These are phyloP conservation scores for Siniperca knerii DNA, from an alignment of 2,113 vertebrate species.

Conservation along the genomic window DNA sequence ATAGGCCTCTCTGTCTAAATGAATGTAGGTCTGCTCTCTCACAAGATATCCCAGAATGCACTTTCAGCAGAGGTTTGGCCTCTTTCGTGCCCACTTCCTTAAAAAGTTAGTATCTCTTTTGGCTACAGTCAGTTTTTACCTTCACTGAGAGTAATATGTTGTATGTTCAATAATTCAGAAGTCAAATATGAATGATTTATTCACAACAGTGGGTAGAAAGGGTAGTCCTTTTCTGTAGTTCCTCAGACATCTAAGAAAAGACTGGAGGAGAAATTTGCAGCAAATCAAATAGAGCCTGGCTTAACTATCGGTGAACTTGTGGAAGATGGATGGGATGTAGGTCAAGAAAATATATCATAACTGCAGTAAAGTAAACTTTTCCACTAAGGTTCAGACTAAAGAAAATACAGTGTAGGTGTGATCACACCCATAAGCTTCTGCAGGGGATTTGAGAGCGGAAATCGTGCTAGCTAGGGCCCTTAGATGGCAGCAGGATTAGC, in stretches of 20 bases:
- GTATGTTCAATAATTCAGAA: constrained; percentile 77
- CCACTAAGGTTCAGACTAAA: constrained; percentile 17
- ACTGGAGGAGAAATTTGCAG: constrained; percentile 11
- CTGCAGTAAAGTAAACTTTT: constrained; percentile 47
- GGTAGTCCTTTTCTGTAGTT: constrained; percentile 45
- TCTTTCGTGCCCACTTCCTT: constrained; percentile 31
- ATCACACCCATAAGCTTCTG: constrained; percentile 54
- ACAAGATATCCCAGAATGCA: constrained; percentile 11
- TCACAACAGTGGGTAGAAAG: constrained; percentile 55
- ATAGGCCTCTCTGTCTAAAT: neutral
- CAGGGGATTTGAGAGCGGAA: constrained; percentile 44
- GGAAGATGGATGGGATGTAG: constrained; percentile 37
- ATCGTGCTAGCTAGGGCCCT: constrained; percentile 5
- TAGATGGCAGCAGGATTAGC: constrained; percentile 51
- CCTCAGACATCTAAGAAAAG: constrained; percentile 55
- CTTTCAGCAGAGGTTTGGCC: constrained; percentile 9
- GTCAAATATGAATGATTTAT: constrained; percentile 78
- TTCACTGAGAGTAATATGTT: constrained; percentile 73
- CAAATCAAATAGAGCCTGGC: constrained; percentile 36
- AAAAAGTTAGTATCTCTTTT: constrained; percentile 58
- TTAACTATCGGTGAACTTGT: constrained; percentile 40
- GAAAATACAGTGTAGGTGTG: constrained; percentile 44
- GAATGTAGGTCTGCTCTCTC: constrained; percentile 14
- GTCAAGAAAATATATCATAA: constrained; percentile 36
- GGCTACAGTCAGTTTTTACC: constrained; percentile 59